Percentiles rank a stretch among this genome's conserved stretches.
Conservation (phyloP, 2,888 invertebrate genomes). For the Zygaena filipendulae region DNA sequence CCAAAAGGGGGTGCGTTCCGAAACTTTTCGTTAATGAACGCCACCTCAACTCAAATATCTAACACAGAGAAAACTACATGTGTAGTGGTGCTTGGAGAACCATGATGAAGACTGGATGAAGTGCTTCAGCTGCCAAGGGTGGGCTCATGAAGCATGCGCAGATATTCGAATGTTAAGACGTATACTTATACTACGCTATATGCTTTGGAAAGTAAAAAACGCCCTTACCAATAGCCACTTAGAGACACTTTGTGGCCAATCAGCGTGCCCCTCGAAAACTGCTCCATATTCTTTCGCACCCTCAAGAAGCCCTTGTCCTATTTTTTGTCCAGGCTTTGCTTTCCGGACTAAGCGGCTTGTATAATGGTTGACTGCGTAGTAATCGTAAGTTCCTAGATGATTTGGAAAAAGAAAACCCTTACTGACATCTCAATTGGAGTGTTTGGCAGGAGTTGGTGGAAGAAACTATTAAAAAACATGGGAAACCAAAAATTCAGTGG, state of each 20-base stretch:
- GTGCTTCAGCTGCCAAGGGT: too few relatives aligned
- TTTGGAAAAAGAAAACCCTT: not conserved
- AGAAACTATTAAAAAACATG: too few relatives aligned
- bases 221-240: not conserved
- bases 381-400: conserved; percentile 52
- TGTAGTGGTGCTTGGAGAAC: too few relatives aligned
- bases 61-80: too few relatives aligned
- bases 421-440: not conserved
- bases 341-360: conserved; percentile 25
- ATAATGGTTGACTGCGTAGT: conserved; percentile 61
- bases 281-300: conserved; percentile 35
- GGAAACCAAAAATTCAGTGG: too few relatives aligned
- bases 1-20: too few relatives aligned
- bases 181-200: not conserved
- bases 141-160: not conserved
- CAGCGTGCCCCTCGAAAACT: not conserved
- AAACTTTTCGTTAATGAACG: too few relatives aligned
- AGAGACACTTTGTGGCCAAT: not conserved
- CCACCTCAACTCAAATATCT: too few relatives aligned
- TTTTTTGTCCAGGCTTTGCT: conserved; percentile 16
- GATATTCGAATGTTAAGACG: not conserved
- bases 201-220: too few relatives aligned
- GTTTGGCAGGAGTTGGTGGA: too few relatives aligned
- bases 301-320: conserved; percentile 25
- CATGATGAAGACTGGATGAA: too few relatives aligned